phyloP scores from a whole-genome alignment of 2,113 vertebrate species.

The Pheucticus melanocephalus region DNA sequence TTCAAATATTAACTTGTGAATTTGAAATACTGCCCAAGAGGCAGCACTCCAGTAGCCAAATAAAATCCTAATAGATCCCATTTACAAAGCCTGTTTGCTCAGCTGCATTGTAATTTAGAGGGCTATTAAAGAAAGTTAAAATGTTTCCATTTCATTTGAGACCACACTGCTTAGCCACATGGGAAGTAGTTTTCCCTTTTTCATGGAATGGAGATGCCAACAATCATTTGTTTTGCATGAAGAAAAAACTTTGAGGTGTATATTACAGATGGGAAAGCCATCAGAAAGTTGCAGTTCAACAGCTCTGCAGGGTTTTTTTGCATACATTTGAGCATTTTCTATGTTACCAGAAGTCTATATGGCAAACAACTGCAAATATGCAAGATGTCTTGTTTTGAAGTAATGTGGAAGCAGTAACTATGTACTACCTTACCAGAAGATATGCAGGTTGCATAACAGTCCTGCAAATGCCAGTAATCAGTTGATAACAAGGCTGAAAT shows the following conservation, averaged over 20 bases:
- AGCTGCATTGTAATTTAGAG: conserved; percentile 26
- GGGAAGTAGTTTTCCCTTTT: conserved; percentile 13
- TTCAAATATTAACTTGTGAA: conserved; percentile 61
- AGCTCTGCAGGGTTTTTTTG: neutral
- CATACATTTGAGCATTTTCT: neutral
- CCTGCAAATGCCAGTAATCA: neutral
- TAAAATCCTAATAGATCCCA: conserved; percentile 58
- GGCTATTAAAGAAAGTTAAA: conserved; percentile 29
- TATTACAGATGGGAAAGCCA: neutral
- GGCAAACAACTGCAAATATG: neutral
- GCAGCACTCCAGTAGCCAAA: conserved; percentile 67
- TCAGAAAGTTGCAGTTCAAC: neutral
- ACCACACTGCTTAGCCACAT: neutral
- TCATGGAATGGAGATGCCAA: neutral
- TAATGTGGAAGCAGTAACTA: neutral
- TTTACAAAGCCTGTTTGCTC: conserved; percentile 48
- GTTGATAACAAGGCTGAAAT: neutral
- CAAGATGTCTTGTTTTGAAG: neutral
- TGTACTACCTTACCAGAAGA: neutral
- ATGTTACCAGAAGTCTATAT: neutral
- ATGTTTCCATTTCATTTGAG: conserved; percentile 40
- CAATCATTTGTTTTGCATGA: neutral
- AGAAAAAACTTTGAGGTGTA: neutral
- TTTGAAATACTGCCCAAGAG: conserved; percentile 65
- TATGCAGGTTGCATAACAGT: neutral